A percentile compares a stretch with the other conserved stretches of the same genome.
Evolutionary conservation across 2,113 vertebrate genomes (phyloP).

Genomic region (Macrotis lagotis): DNA sequence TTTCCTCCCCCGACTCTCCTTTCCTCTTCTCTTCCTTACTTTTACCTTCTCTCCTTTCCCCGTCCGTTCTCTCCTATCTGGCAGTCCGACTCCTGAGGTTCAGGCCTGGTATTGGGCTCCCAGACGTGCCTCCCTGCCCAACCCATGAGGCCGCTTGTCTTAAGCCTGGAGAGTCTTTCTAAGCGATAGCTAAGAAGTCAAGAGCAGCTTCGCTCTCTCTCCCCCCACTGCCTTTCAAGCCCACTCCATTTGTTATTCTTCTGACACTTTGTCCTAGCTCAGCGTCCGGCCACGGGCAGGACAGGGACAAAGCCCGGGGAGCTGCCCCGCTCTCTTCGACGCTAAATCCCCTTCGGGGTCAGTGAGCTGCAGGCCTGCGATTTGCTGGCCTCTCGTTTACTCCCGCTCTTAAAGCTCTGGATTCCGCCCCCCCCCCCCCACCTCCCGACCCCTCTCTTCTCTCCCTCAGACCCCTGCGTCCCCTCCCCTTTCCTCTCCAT

Average conservation of each 20-base stretch:
- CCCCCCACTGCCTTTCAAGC: constrained; percentile 83
- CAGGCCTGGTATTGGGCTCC: background rate
- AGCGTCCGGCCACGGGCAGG: constrained; percentile 74
- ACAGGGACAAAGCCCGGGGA: constrained; percentile 81
- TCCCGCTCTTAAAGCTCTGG: constrained; percentile 76
- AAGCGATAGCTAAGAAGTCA: constrained; percentile 85
- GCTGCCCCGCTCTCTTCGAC: constrained; percentile 75
- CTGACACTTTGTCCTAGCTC: constrained; percentile 82
- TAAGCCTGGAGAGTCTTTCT: constrained; percentile 81
- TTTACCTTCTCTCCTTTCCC: background rate
- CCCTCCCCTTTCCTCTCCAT: constrained; percentile 59
- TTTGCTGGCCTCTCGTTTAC: constrained; percentile 62
- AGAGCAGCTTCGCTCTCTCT: constrained; percentile 84
- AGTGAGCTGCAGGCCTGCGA: constrained; percentile 67
- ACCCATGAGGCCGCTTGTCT: constrained; percentile 73
- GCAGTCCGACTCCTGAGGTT: background rate
- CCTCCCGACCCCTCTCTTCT: constrained; percentile 26
- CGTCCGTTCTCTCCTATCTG: background rate
- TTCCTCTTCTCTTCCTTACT: background rate
- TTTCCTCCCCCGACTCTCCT: background rate
- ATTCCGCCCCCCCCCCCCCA: constrained; percentile 25
- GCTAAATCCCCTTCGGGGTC: constrained; percentile 84
- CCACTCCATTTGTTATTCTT: constrained; percentile 80
- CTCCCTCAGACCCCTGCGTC: background rate
- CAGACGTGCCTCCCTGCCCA: background rate